Evolutionary conservation across 2,113 vertebrate species (phyloP).

Genomic region (Plotosus lineatus): DNA sequence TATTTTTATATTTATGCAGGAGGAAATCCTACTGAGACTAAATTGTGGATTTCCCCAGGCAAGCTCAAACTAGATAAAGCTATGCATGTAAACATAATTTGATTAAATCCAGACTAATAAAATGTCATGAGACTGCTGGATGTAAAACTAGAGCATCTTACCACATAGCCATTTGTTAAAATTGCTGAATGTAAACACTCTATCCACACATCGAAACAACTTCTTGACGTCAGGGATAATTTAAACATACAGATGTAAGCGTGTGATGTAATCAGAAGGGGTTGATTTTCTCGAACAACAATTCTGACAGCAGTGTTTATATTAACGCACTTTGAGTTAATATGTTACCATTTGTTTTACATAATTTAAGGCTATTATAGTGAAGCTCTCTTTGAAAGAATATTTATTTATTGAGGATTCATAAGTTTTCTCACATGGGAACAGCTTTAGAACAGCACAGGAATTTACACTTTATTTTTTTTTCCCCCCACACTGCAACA

Average conservation of each 20-base stretch:
- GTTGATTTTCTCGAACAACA: not conserved
- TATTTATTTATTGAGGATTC: too few relatives aligned
- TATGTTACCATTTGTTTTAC: too few relatives aligned
- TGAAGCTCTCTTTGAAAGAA: too few relatives aligned
- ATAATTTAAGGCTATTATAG: too few relatives aligned
- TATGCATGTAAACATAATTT: not conserved
- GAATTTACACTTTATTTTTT: too few relatives aligned
- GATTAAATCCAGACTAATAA: constrained; percentile 17
- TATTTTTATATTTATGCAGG: constrained; percentile 6
- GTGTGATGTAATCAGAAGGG: not conserved
- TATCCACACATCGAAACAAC: not conserved
- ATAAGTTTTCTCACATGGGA: too few relatives aligned
- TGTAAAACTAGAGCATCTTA: not conserved
- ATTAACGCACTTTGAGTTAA: too few relatives aligned
- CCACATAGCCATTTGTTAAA: not conserved
- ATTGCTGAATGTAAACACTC: not conserved
- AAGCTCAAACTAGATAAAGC: not conserved
- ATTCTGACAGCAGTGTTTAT: too few relatives aligned
- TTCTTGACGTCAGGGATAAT: not conserved
- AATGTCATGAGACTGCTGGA: not conserved
- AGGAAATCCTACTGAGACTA: not conserved
- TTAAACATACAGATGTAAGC: not conserved
- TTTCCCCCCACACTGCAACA: too few relatives aligned
- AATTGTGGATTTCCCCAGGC: not conserved
- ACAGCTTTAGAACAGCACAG: too few relatives aligned